Evolutionary conservation across 2,113 vertebrate genomes (phyloP), one percentile per base, ranked within the genome.

Genomic region (Equus quagga): DNA sequence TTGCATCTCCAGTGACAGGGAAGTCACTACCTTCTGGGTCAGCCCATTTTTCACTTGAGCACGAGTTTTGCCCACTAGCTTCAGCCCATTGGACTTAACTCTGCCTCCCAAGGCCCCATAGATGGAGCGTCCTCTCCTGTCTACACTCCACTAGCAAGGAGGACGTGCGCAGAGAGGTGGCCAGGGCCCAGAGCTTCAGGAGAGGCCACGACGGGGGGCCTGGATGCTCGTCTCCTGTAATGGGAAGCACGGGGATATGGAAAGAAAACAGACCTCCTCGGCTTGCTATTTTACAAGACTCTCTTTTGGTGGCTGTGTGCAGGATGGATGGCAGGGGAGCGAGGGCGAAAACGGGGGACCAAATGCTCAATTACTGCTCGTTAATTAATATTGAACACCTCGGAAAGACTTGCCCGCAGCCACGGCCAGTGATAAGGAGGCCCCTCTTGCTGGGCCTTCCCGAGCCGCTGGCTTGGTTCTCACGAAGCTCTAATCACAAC

Each of bases 361-460:
- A 79, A 86, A 69, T 10, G 36, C 49, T 75, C 62, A 41, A 60
- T 93, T n/a, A 56, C 31, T 54, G 81, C 33, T 64, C 67, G 69
- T 91, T 81, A 93, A 93, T 86, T 91, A 93, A 49, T 51, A 81
- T 11, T 86, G 83, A 92, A 58, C 44, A 41, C 58, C 23, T 28
- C 12, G 3, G 70, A 80, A 67, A 88, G 65, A 70, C 49, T 81
- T 44, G 72, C 65, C 75, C 6, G 21, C 31, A 80, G 95, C 60
- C 26, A 62, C 6, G 11, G 31, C 44, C 67, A 24, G 64, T 31
- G 75, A 58, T 75, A 28, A 64, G 76, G 94, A 54, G 69, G 21
- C 17, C 1, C 33, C 54, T 67, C 72, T 84, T 69, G 26, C 51
- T 70, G 82, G 56, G 58, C 31, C 26, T 84, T 9, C 56, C 5